Conservation (phyloP, 2,888 invertebrate species). For the Lasioglossum villosulum region DNA sequence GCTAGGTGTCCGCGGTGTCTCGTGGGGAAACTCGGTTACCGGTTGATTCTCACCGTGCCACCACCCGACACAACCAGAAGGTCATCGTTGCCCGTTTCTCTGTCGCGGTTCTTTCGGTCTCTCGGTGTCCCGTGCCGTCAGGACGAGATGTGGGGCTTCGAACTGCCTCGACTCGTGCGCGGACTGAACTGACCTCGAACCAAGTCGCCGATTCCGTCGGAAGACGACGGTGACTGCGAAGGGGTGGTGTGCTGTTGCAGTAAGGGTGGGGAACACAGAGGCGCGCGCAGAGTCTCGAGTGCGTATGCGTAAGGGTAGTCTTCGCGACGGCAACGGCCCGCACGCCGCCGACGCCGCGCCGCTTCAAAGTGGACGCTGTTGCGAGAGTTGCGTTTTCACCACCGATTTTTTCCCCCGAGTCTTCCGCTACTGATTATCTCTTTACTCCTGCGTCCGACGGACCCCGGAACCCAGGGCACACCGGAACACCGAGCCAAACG, state of each 20-base stretch:
- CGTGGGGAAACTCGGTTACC: conserved; percentile 47
- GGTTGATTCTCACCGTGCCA: conserved; percentile 59
- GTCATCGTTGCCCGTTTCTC: conserved; percentile 54
- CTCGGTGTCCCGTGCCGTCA: conserved; percentile 29
- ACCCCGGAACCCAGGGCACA: not conserved
- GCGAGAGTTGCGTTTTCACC: conserved; percentile 27
- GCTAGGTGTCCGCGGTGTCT: conserved; percentile 23
- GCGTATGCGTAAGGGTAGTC: conserved; percentile 59
- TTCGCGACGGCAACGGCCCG: conserved; percentile 1
- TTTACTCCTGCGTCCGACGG: conserved; percentile 24
- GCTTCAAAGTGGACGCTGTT: conserved; percentile 36
- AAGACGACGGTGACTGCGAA: conserved; percentile 31
- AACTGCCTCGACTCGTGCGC: conserved; percentile 78
- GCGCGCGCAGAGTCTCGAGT: conserved; percentile 55
- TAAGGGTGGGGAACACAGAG: conserved; percentile 12
- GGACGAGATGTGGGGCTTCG: conserved; percentile 53
- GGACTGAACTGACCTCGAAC: conserved; percentile 79
- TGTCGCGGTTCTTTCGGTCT: conserved; percentile 2
- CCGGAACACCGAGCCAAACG: not conserved
- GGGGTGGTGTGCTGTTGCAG: conserved; percentile 14
- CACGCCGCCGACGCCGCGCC: not conserved
- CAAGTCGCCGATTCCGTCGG: conserved; percentile 64
- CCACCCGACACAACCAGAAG: conserved; percentile 51
- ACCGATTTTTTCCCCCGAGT: conserved; percentile 37
- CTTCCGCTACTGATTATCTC: conserved; percentile 23